phyloP scores from a whole-genome alignment of 2,797 vertebrate species.

The Aeoliscus strigatus region DNA sequence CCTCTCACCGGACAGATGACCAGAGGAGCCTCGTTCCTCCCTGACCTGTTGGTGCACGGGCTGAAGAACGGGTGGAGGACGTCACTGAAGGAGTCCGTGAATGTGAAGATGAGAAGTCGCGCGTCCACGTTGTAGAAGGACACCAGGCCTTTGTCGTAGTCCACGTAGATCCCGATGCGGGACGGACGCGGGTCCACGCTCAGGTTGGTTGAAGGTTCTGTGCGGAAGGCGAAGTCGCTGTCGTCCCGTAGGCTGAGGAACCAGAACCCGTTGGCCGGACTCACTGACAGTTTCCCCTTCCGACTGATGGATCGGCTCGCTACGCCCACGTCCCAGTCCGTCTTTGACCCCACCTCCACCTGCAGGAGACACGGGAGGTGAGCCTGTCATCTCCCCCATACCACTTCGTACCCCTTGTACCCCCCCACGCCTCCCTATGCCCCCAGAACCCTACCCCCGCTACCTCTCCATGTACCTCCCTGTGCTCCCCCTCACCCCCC shows the following conservation, averaged over 20 bases:
- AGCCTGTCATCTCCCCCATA: no score
- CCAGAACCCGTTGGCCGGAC: constrained; percentile 73
- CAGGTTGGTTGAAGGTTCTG: constrained; percentile 50
- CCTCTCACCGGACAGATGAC: constrained; percentile 42
- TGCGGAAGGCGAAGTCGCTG: constrained; percentile 45
- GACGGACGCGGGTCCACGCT: no score
- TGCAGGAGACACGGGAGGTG: no score
- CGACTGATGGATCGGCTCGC: constrained; percentile 58
- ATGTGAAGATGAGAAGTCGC: constrained; percentile 71
- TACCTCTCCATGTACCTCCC: no score
- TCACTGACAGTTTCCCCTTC: constrained; percentile 78
- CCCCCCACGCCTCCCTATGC: no score
- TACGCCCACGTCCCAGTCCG: constrained; percentile 80
- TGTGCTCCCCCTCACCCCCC: no score
- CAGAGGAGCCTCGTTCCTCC: constrained; percentile 67
- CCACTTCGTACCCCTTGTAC: no score
- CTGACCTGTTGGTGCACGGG: constrained; percentile 70
- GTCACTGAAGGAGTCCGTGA: constrained; percentile 66
- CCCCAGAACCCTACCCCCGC: no score
- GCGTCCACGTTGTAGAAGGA: constrained; percentile 75
- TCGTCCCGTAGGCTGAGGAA: constrained; percentile 76
- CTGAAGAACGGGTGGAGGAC: constrained; percentile 76
- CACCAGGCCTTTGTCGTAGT: constrained; percentile 72
- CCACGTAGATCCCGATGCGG: constrained; percentile 77
- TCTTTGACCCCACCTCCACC: constrained; percentile 72